phyloP scores from a whole-genome alignment of 1,140 invertebrate genomes.

The Zelostemma sp. region DNA sequence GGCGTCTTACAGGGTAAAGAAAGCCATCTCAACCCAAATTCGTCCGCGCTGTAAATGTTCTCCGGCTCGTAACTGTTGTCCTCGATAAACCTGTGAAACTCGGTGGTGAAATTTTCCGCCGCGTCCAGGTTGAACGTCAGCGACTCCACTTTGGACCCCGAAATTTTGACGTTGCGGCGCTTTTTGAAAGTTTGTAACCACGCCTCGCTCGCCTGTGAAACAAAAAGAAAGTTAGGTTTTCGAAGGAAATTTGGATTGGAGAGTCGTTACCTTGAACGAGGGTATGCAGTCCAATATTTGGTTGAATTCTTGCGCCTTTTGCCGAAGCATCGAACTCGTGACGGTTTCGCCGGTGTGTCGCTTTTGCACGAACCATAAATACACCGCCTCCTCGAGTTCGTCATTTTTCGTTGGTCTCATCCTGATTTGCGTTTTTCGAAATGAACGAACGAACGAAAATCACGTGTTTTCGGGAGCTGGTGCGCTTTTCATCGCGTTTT shows the following conservation, averaged over 20 bases:
- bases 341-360: not conserved
- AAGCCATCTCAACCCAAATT: not conserved
- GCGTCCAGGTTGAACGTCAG: not conserved
- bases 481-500: too few species aligned
- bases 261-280: not conserved
- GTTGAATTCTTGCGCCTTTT: not conserved
- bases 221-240: not conserved
- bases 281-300: not conserved
- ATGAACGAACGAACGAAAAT: not conserved
- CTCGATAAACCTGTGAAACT: not conserved
- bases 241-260: not conserved
- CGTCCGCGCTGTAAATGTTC: constrained; percentile 3
- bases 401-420: constrained; percentile 1
- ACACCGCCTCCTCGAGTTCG: not conserved
- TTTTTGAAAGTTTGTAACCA: constrained; percentile 3
- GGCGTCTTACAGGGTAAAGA: not conserved
- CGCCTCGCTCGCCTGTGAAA: not conserved
- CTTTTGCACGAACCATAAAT: not conserved
- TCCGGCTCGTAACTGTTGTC: constrained; percentile 1
- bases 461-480: too few species aligned
- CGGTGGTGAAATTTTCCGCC: not conserved
- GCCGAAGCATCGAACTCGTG: not conserved
- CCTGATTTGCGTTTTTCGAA: not conserved
- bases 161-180: not conserved
- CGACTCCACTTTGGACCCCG: not conserved